phyloP scores from a whole-genome alignment of 2,888 invertebrate species.

The Notodonta ziczac region DNA sequence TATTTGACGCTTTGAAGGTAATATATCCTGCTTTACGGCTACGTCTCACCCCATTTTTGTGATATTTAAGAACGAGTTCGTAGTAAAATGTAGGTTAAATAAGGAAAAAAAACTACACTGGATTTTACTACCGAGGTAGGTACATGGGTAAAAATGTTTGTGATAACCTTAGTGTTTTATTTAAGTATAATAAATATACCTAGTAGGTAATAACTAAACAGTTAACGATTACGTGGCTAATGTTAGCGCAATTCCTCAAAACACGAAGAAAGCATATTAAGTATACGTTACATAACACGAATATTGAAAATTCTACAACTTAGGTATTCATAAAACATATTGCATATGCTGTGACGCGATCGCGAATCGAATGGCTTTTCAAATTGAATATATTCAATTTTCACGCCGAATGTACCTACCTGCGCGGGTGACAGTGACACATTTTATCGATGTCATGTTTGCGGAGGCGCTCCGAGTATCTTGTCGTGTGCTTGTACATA shows the following conservation, averaged over 20 bases:
- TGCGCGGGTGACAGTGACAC: slow-evolving; percentile 17
- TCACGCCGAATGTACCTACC: neutral
- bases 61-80: neutral
- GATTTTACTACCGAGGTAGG: slow-evolving; percentile 12
- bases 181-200: no score
- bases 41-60: neutral
- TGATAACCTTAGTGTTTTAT: no score
- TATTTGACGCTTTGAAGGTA: slow-evolving; percentile 1
- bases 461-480: slow-evolving; percentile 24
- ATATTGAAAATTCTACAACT: no score
- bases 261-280: no score
- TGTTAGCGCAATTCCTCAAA: no score
- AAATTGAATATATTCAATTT: no score
- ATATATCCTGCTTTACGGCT: neutral
- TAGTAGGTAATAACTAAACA: no score
- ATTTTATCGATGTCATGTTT: slow-evolving; percentile 42
- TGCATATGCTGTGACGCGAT: no score
- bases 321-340: no score
- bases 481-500: slow-evolving; percentile 8
- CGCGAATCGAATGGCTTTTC: no score
- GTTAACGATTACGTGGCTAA: no score
- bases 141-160: neutral
- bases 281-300: no score
- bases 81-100: neutral
- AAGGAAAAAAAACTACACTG: neutral